Conservation (phyloP, 2,888 invertebrate species). For the Acleris laterana region DNA sequence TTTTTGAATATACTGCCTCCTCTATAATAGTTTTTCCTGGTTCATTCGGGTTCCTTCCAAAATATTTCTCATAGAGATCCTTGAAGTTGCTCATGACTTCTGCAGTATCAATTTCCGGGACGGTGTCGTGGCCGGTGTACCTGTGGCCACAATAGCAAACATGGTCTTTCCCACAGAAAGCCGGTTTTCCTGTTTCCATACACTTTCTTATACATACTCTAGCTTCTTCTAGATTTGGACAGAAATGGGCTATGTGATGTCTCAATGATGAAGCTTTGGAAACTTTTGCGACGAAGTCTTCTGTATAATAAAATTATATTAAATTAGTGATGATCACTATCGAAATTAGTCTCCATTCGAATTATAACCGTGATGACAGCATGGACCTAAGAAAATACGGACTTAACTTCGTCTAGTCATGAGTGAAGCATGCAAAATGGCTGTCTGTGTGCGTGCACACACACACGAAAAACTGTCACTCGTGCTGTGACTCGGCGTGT, state of each 20-base stretch:
- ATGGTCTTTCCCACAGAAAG: constrained; percentile 76
- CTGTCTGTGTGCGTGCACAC: too few species aligned
- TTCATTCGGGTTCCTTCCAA: constrained; percentile 47
- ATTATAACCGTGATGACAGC: too few species aligned
- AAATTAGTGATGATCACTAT: too few species aligned
- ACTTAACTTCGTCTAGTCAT: too few species aligned
- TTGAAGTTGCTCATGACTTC: constrained; percentile 52
- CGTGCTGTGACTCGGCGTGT: too few species aligned
- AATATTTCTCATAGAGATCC: constrained; percentile 69
- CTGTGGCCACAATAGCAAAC: constrained; percentile 71
- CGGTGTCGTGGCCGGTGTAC: constrained; percentile 42
- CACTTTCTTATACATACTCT: constrained; percentile 66
- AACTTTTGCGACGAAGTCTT: neutral
- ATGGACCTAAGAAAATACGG: too few species aligned
- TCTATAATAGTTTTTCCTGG: neutral
- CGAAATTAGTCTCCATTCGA: too few species aligned
- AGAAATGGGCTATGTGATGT: constrained; percentile 77
- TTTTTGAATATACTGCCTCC: neutral
- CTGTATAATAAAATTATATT: neutral
- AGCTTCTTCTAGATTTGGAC: constrained; percentile 62
- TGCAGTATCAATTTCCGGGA: constrained; percentile 38
- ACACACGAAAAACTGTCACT: too few species aligned
- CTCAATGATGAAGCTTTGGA: constrained; percentile 47
- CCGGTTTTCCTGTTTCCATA: constrained; percentile 61
- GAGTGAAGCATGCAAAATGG: too few species aligned